These are phyloP conservation scores for Nanger granti DNA, from an alignment of 2,113 vertebrate genomes.

Conservation along the genomic window DNA sequence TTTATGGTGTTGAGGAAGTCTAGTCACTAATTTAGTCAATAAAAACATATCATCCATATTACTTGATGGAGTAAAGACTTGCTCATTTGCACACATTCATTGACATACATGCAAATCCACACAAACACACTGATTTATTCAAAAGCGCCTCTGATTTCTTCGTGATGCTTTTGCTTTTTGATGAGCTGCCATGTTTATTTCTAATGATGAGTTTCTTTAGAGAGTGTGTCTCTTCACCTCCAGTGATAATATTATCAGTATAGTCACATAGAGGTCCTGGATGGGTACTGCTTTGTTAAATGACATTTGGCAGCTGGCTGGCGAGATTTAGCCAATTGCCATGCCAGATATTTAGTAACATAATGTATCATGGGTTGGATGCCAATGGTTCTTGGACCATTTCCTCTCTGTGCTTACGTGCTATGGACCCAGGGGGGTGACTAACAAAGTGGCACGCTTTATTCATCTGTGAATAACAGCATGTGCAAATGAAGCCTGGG, in stretches of 20 bases:
- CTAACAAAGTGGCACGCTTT: slow-evolving; percentile 64
- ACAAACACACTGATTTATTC: neutral
- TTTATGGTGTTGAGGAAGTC: neutral
- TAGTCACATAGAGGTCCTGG: slow-evolving; percentile 72
- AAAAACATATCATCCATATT: neutral
- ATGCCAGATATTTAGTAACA: slow-evolving; percentile 71
- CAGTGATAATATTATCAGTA: slow-evolving; percentile 68
- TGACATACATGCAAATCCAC: neutral
- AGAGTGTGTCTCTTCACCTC: slow-evolving; percentile 66
- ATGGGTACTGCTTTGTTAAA: slow-evolving; percentile 63
- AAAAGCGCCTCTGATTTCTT: slow-evolving; percentile 35
- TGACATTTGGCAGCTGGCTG: slow-evolving; percentile 67
- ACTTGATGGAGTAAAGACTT: neutral
- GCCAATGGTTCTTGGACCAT: slow-evolving; percentile 69
- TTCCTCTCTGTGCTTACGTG: slow-evolving; percentile 55
- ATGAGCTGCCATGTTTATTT: slow-evolving; percentile 65
- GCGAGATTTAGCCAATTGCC: slow-evolving; percentile 59
- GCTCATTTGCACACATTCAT: neutral
- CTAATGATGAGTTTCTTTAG: slow-evolving; percentile 64
- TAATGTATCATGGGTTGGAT: slow-evolving; percentile 64
- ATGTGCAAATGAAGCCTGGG: slow-evolving; percentile 63
- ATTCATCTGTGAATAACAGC: slow-evolving; percentile 67
- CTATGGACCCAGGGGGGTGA: slow-evolving; percentile 57
- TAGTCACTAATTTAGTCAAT: neutral
- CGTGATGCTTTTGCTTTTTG: slow-evolving; percentile 38